Percentiles rank a stretch among this genome's conserved stretches.
These are phyloP conservation scores for Zosterops pallidus DNA, from an alignment of 2,113 vertebrate genomes.

Conservation along the genomic window DNA sequence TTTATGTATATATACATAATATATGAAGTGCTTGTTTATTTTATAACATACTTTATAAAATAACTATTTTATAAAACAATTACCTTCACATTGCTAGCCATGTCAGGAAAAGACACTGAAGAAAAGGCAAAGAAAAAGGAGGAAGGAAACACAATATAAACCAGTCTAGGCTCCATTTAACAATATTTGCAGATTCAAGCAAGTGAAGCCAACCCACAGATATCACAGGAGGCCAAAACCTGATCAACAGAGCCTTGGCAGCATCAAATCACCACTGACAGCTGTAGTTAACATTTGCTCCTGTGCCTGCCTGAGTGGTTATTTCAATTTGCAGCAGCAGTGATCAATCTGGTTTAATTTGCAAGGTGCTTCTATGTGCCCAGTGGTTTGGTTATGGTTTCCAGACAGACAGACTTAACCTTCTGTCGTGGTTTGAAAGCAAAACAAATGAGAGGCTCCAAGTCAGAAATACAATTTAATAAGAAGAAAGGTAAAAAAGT, in stretches of 20 bases:
- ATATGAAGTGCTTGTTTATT: background rate
- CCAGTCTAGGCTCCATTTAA: background rate
- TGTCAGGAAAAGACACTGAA: background rate
- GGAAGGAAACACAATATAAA: background rate
- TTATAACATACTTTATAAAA: background rate
- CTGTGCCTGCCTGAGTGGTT: background rate
- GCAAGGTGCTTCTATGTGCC: background rate
- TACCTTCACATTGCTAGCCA: background rate
- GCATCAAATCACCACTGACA: background rate
- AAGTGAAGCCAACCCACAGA: background rate
- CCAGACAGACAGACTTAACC: background rate
- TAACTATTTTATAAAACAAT: background rate
- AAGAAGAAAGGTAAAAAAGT: too few relatives aligned
- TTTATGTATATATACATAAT: background rate
- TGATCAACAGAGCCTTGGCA: background rate
- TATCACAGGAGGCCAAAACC: background rate
- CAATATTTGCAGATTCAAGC: background rate
- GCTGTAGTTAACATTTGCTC: background rate
- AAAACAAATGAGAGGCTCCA: too few relatives aligned
- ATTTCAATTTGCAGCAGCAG: background rate
- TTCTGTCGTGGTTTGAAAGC: too few relatives aligned
- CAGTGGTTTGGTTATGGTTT: background rate
- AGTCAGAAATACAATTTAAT: too few relatives aligned
- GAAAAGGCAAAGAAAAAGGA: background rate
- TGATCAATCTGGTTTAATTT: background rate